A percentile compares a stretch with the other conserved stretches of the same genome.
Evolutionary conservation across 2,113 vertebrate genomes (phyloP).

Genomic region (Vombatus ursinus): DNA sequence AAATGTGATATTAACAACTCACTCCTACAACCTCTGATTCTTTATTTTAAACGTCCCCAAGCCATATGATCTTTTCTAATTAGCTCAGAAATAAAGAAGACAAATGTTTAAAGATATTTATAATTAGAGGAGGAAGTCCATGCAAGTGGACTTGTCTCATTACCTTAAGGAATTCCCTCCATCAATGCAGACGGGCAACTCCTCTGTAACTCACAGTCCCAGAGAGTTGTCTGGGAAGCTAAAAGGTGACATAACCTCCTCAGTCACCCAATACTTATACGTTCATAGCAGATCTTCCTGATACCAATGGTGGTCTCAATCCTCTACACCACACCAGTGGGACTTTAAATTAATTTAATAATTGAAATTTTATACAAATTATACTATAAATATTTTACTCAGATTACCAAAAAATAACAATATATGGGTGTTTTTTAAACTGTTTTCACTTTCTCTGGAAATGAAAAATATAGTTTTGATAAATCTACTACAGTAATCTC

Average conservation of each 20-base stretch:
- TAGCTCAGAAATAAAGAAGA: not conserved
- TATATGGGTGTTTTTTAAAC: not conserved
- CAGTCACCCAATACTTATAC: not conserved
- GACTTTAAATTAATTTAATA: not conserved
- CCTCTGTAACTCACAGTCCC: not conserved
- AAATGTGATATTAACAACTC: not conserved
- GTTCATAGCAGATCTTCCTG: not conserved
- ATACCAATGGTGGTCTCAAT: not conserved
- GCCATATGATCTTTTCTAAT: not conserved
- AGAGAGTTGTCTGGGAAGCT: not conserved
- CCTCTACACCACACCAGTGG: not conserved
- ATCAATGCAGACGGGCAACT: not conserved
- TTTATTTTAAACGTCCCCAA: not conserved
- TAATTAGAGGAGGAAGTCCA: not conserved
- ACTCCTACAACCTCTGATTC: not conserved
- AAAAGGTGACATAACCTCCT: not conserved
- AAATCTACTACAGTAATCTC: not conserved
- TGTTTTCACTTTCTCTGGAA: not conserved
- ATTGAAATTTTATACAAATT: not conserved
- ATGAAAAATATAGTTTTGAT: not conserved
- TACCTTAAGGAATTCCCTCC: not conserved
- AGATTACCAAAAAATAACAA: not conserved
- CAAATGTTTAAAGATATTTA: slow-evolving; percentile 7
- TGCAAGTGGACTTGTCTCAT: not conserved
- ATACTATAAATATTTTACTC: not conserved